Percentiles rank a stretch among this genome's conserved stretches.
These are phyloP conservation scores for Grammomys surdaster DNA, from an alignment of 2,113 vertebrate genomes.

Conservation along the genomic window DNA sequence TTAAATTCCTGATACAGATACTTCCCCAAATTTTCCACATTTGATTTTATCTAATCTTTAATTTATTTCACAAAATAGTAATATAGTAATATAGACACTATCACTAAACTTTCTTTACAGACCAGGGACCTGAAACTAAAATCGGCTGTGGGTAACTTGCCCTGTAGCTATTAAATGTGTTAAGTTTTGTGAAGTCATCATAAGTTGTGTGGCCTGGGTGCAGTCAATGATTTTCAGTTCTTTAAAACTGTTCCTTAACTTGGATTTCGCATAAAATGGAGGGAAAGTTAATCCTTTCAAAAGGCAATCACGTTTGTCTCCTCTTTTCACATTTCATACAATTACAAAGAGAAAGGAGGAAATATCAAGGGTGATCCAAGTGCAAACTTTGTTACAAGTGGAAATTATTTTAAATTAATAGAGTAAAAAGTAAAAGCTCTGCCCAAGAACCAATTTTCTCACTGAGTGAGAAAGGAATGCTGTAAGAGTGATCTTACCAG, in stretches of 20 bases:
- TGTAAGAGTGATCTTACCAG: neutral
- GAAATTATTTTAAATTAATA: neutral
- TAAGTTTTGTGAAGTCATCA: neutral
- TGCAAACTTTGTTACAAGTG: neutral
- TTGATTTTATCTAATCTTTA: neutral
- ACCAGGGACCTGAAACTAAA: neutral
- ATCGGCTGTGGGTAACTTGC: neutral
- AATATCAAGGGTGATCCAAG: neutral
- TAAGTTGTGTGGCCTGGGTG: too few relatives aligned
- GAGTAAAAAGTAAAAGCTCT: constrained; percentile 1
- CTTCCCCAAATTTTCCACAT: neutral
- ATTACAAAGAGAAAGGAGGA: neutral
- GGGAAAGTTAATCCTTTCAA: neutral
- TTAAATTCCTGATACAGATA: neutral
- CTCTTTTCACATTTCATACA: neutral
- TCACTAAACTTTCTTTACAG: neutral
- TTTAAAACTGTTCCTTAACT: neutral
- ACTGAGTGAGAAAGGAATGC: neutral
- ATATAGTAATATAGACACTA: neutral
- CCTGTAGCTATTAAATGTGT: neutral
- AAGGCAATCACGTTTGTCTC: neutral
- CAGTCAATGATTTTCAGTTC: neutral
- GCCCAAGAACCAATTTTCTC: neutral
- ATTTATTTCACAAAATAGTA: neutral
- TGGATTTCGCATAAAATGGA: neutral